Base-by-base conservation (phyloP, 2,113 vertebrate species). In the Drymodes brunneopygia region DNA sequence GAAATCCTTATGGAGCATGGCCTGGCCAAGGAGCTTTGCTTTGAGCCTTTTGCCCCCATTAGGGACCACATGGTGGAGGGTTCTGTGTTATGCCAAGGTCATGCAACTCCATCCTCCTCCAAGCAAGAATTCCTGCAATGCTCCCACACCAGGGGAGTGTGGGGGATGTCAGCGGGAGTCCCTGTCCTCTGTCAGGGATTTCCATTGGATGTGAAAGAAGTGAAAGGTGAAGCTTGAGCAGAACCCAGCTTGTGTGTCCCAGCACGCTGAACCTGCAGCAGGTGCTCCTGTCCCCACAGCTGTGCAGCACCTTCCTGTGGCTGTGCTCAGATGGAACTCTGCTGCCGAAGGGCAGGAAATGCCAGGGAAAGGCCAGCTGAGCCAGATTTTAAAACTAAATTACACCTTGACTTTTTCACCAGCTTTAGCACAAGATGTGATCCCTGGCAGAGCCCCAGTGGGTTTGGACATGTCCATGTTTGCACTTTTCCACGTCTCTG, bases 241-340 rank as follows among this genome's bases (percentile, higher is more conserved):
- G 0, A 54, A 51, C 2, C 14, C 4, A 5, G 29, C 27, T 53
- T 7, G 1, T 24, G 44, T 56, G 47, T 38, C 51, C 57, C 56
- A 65, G 53, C 0, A 0, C 45, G 6, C 48, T 28, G 69, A 57
- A 33, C 24, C 62, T 62, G 64, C 25, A 22, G 58, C 0, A 0
- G 17, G 7, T 61, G 19, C 36, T 91, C 35, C 48, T 7, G 8
- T 38, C 28, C 54, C 64, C 45, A 53, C 27, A 53, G 28, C 54
- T 22, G 2, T 29, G 9, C 53, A 77, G 40, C 36, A 21, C 24
- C 7, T 13, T 33, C 5, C 15, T 1, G 0, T 1, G 6, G n/a
- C 60, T 53, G 20, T 23, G 29, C 42, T 9, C 4, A 53, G 57
- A 20, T 0, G 0, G 22, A 70, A 65, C 0, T 0, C 22, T 70